Base-by-base conservation (phyloP, 1,140 invertebrate species). In the Orchesella cincta region DNA sequence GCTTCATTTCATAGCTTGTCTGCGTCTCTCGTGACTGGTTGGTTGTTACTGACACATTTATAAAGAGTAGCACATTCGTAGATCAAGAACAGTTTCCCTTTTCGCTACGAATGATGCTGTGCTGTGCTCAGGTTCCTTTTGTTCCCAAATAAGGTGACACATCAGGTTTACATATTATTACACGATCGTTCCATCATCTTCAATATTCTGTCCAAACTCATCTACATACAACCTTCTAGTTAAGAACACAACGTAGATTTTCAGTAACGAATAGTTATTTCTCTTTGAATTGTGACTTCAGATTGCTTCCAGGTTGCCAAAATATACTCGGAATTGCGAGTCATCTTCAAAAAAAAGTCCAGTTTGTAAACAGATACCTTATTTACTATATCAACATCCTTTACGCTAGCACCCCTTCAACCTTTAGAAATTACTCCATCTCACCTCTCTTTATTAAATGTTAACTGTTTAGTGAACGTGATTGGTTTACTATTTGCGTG, bases 101-200 rank as follows among this genome's bases (percentile, higher is more conserved):
- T 67, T 67, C 33, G 29, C 62, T 33, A 67, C 31, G 12, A 67
- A 26, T 67, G 62, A 67, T 67, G 62, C 62, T 67, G 62, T 67
- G 14, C 28, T 31, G 26, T 67, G 8, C 39, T 46, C 39, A 46
- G 39, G 8, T 46, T 46, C 39, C 39, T 46, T 46, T 62, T 62
- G 5, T 8, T 62, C 8, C 62, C 29, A 67, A 1, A 67, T 12
- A 31, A 23, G 33, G 39, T 46, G 39, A 20, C 39, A 46, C 39
- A 46, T 20, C 8, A 46, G 8, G 39, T 46, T n/a, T n/a, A n/a
- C n/a, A n/a, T n/a, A n/a, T n/a, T n/a, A n/a, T n/a, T n/a, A n/a
- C n/a, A n/a, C n/a, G n/a, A n/a, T n/a, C n/a, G n/a, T n/a, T n/a
- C n/a, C n/a, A n/a, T n/a, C n/a, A n/a, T n/a, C n/a, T n/a, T n/a